Evolutionary conservation across 2,888 invertebrate species (phyloP).

Genomic region (Blastobasis lacticolella): DNA sequence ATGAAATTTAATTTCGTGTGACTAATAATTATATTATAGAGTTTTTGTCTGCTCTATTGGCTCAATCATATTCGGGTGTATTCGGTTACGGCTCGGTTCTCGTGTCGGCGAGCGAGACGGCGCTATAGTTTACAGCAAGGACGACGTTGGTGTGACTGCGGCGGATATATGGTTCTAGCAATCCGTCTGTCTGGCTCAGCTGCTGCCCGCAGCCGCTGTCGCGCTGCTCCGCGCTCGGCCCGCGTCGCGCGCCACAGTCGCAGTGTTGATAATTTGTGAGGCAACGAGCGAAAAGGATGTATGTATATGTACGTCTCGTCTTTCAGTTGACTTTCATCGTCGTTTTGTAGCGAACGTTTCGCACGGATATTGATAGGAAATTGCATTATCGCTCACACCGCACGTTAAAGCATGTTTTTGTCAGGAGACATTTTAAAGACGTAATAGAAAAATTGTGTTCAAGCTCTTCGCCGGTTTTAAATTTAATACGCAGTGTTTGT

Average conservation of each 20-base stretch:
- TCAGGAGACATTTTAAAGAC: conserved; percentile 28
- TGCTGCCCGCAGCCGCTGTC: conserved; percentile 25
- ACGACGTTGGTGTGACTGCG: conserved; percentile 54
- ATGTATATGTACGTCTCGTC: conserved; percentile 72
- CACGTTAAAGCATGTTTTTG: conserved; percentile 50
- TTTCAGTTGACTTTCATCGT: conserved; percentile 75
- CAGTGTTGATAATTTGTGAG: conserved; percentile 65
- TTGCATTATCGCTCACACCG: conserved; percentile 70
- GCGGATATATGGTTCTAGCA: conserved; percentile 49
- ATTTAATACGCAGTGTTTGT: conserved; percentile 23
- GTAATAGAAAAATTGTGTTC: conserved; percentile 14
- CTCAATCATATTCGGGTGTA: conserved; percentile 42
- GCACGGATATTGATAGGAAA: conserved; percentile 67
- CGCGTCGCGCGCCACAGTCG: conserved; percentile 26
- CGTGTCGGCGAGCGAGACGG: conserved; percentile 58
- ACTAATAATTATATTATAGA: not conserved
- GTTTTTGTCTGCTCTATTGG: conserved; percentile 11
- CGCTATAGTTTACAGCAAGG: conserved; percentile 35
- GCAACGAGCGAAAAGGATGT: conserved; percentile 68
- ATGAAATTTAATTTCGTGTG: too few species aligned
- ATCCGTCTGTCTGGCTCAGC: conserved; percentile 28
- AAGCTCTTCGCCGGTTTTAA: conserved; percentile 18
- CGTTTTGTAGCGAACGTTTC: conserved; percentile 73
- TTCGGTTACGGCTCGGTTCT: conserved; percentile 44
- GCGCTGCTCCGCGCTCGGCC: conserved; percentile 23